These are phyloP conservation scores for Drosophila monieri DNA, from an alignment of 2,888 invertebrate genomes.

Conservation along the genomic window DNA sequence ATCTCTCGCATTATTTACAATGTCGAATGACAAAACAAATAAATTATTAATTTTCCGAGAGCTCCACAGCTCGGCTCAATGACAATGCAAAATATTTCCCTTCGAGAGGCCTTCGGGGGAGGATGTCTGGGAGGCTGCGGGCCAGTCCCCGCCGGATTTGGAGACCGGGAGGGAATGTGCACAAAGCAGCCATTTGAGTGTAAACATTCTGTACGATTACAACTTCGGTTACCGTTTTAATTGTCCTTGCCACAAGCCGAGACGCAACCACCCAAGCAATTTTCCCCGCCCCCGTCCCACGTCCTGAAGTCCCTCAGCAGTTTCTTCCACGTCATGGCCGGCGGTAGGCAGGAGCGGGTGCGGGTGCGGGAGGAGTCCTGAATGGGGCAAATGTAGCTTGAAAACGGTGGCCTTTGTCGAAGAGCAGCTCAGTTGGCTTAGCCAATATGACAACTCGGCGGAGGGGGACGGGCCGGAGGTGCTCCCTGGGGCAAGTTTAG, in stretches of 20 bases:
- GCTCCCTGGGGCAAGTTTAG: constrained; percentile 39
- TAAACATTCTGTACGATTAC: constrained; percentile 77
- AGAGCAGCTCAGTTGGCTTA: constrained; percentile 67
- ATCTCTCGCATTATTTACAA: constrained; percentile 79
- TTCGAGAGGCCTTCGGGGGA: not conserved
- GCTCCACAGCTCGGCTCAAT: constrained; percentile 49
- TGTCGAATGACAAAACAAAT: constrained; percentile 78
- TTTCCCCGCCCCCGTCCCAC: not conserved
- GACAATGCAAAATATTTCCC: constrained; percentile 58
- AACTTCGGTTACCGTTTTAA: constrained; percentile 74
- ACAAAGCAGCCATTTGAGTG: constrained; percentile 77
- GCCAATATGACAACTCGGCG: constrained; percentile 60
- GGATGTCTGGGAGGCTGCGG: not conserved
- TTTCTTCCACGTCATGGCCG: constrained; percentile 67
- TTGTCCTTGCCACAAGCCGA: constrained; percentile 67
- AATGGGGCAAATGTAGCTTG: constrained; percentile 73
- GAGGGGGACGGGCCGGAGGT: constrained; percentile 11
- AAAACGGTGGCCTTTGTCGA: constrained; percentile 67
- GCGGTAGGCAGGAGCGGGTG: not conserved
- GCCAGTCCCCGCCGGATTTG: not conserved
- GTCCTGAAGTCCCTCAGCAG: constrained; percentile 35
- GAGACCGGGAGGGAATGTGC: constrained; percentile 12
- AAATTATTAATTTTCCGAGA: constrained; percentile 74
- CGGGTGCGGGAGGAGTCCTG: constrained; percentile 28
- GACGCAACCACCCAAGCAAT: constrained; percentile 18